phyloP scores from a whole-genome alignment of 2,888 invertebrate genomes.

The Orthonevra nobilis region DNA sequence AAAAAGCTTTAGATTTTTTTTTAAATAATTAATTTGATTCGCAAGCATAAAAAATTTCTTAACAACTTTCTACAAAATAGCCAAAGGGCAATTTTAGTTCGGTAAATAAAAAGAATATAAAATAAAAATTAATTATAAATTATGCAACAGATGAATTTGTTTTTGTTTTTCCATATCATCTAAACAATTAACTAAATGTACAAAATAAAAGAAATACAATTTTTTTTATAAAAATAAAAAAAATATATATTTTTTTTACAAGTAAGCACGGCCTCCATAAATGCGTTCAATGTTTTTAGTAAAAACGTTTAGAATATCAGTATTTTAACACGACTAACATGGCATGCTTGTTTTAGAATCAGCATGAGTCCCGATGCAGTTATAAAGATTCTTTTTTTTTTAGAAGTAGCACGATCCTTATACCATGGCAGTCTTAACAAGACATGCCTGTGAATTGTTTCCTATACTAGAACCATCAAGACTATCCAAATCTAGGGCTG shows the following conservation, averaged over 20 bases:
- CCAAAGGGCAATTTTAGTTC: slow-evolving; percentile 25
- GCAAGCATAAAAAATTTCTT: slow-evolving; percentile 33
- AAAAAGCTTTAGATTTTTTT: not conserved
- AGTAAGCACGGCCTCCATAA: slow-evolving; percentile 38
- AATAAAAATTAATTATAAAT: slow-evolving; percentile 62
- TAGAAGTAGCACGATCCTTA: too few species aligned
- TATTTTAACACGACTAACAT: slow-evolving; percentile 57
- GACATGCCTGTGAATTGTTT: slow-evolving; percentile 85
- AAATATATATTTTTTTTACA: slow-evolving; percentile 12
- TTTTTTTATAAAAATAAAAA: slow-evolving; percentile 28
- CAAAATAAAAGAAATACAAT: slow-evolving; percentile 35
- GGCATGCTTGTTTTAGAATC: too few species aligned
- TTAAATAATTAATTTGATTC: slow-evolving; percentile 27
- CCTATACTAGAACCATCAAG: slow-evolving; percentile 88
- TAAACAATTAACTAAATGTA: slow-evolving; percentile 53
- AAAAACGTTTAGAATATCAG: slow-evolving; percentile 2
- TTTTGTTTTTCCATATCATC: slow-evolving; percentile 33
- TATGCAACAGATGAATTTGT: slow-evolving; percentile 53
- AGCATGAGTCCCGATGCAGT: slow-evolving; percentile 13
- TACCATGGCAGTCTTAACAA: slow-evolving; percentile 82
- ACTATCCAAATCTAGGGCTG: slow-evolving; percentile 92
- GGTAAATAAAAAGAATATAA: slow-evolving; percentile 35
- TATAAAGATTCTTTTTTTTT: too few species aligned
- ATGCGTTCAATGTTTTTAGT: slow-evolving; percentile 46
- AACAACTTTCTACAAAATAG: slow-evolving; percentile 32